phyloP scores from a whole-genome alignment of 1,140 invertebrate species.

The Galendromus occidentalis region DNA sequence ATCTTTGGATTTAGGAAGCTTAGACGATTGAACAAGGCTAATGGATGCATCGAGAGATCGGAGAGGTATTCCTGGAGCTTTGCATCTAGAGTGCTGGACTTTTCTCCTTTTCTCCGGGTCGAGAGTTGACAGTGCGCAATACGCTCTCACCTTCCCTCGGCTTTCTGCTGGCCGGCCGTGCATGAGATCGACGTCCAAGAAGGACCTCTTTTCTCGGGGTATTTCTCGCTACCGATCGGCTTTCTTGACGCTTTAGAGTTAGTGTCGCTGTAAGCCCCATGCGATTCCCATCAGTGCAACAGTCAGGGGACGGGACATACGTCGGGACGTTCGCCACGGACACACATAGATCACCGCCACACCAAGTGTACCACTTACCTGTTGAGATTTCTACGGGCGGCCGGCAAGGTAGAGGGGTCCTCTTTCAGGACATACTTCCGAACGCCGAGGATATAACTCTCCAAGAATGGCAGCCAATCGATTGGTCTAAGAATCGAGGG shows the following conservation, averaged over 20 bases:
- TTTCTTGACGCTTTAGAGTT: background rate
- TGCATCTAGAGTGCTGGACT: too few relatives aligned
- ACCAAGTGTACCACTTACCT: conserved; percentile 23
- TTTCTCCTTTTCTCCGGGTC: too few relatives aligned
- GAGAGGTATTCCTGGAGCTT: too few relatives aligned
- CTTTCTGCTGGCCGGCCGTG: background rate
- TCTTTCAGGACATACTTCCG: conserved; percentile 58
- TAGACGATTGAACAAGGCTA: too few relatives aligned
- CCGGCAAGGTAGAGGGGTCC: conserved; percentile 52
- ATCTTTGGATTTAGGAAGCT: too few relatives aligned
- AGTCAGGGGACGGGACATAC: too few relatives aligned
- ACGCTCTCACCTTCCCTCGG: conserved; percentile 7
- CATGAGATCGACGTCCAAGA: background rate
- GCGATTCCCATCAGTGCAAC: too few relatives aligned
- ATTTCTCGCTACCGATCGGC: background rate
- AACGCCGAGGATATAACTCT: conserved; percentile 46
- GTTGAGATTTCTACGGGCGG: conserved; percentile 31
- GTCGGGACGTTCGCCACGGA: too few relatives aligned
- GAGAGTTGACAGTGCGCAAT: too few relatives aligned
- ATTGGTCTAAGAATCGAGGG: conserved; percentile 21
- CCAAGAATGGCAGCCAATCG: conserved; percentile 44
- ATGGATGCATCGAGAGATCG: too few relatives aligned
- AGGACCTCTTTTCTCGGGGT: background rate
- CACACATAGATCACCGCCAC: too few relatives aligned
- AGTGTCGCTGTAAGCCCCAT: too few relatives aligned